Base-by-base conservation (phyloP, 2,888 invertebrate genomes). In the Lutraria lutraria region DNA sequence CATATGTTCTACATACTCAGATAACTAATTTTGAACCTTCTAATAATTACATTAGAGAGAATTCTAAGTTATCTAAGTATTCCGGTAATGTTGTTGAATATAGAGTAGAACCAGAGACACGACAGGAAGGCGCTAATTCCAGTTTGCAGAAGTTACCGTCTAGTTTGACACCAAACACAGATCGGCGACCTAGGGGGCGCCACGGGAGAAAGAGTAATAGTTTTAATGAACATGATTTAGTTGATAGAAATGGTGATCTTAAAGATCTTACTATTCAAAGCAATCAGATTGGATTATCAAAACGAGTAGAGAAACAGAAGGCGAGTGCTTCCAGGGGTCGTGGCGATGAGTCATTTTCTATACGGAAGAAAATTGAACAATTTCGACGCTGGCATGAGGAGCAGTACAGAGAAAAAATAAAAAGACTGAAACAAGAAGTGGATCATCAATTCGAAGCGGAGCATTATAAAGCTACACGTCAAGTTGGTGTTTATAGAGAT, bases 361-460 rank as follows among this genome's bases (percentile, higher is more conserved):
- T 95, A 53, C 88, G 95, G 25, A 93, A 95, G 87, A 95, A 95
- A 91, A 95, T 95, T 63, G 95, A 95, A 86, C 95, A 95, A 90
- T 95, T 95, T 88, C 90, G 94, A 68, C 93, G 93, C 56, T 95
- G 95, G 95, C 95, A 95, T 83, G 95, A 95, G 79, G 95, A 95
- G 80, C 95, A 95, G 86, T 94, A 95, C 88, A 91, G 92, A 52
- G 94, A 95, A 31, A 95, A 95, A 87, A 90, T 95, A 29, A 93
- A 94, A 68, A 93, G 92, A 80, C 86, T 95, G 12, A 94, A 94
- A 89, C 93, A 94, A 83, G 94, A 95, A 81, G 92, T 92, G 10
- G 94, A 94, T 79, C 89, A 92, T 81, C 93, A 94, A 34, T 93
- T 91, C 79, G 94, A 93, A 25, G 93, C 90, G 0, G 94, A 94